A percentile compares a stretch with the other conserved stretches of the same genome.
phyloP scores from a whole-genome alignment of 2,113 vertebrate genomes.

The Colius striatus region DNA sequence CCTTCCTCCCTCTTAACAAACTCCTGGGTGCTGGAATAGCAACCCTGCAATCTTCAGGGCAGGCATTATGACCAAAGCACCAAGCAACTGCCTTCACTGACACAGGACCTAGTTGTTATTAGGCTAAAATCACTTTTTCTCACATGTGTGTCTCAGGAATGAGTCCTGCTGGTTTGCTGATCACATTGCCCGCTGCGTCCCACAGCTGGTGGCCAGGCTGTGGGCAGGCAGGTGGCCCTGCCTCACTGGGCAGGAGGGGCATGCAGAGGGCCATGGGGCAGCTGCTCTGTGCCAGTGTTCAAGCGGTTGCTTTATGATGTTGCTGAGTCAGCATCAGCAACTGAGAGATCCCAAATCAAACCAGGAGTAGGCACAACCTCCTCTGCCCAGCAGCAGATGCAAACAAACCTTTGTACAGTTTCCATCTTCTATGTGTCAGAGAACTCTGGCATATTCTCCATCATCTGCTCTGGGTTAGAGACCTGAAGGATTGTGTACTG shows the following conservation, averaged over 20 bases:
- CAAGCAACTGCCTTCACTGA: neutral
- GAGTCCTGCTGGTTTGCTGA: neutral
- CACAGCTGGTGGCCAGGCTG: neutral
- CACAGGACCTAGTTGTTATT: rapidly evolving
- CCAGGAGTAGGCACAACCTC: neutral
- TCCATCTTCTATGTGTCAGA: neutral
- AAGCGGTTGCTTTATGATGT: neutral
- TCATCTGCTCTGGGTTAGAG: neutral
- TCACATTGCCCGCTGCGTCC: neutral
- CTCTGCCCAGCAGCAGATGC: neutral
- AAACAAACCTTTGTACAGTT: neutral
- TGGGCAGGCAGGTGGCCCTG: neutral
- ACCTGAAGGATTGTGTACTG: neutral
- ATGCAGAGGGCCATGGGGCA: too few relatives aligned
- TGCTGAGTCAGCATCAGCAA: neutral
- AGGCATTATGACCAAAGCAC: neutral
- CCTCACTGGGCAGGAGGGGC: neutral
- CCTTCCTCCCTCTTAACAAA: neutral
- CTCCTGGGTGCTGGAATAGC: neutral
- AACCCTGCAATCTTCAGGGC: neutral
- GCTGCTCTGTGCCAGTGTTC: too few relatives aligned
- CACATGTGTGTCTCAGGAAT: rapidly evolving
- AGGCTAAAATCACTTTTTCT: neutral
- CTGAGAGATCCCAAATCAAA: neutral
- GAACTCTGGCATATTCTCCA: neutral